Base-by-base conservation (phyloP, 2,888 invertebrate species). In the Trachelus tabidus region DNA sequence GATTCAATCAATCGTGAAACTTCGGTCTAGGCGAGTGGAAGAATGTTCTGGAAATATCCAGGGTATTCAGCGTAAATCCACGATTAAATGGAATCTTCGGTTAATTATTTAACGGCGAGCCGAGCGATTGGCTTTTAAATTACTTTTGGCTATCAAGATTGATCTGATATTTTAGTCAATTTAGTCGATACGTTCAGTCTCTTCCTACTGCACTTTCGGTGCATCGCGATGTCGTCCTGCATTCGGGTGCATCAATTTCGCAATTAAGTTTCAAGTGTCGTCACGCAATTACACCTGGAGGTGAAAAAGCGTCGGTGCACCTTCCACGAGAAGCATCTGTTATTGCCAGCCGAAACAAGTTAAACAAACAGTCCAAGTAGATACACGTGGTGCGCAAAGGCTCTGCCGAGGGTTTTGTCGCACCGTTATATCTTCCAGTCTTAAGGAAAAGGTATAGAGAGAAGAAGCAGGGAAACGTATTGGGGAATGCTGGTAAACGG, bases 401-500 rank as follows among this genome's bases (percentile, higher is more conserved):
- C 56, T 23, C 56, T 56, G 56, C 56, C 56, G 56, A 56, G 56
- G 56, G 56, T 23, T 56, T 23, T 56, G 56, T 56, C 56, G 77
- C 33, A 78, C 83, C 84, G 83, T 84, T 84, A 84, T 77, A 79
- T 79, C 82, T 56, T 56, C 9, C 23, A 56, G 56, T 56, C 56
- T 56, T 56, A 56, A 56, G 56, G 56, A 56, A 56, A 56, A 56
- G 56, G 56, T 56, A 23, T 56, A 56, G 9, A 40, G 56, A 9
- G 56, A 56, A 56, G 56, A 56, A 56, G 56, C 56, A 56, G 56
- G 56, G 56, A 3, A 56, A 56, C 2, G 56, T 23, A 56, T 23
- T 56, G 23, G 56, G 56, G 56, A 56, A 56, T 23, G 56, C 15
- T 56, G 56, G 56, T 56, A 23, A 56, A 56, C 56, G 56, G 56